Percentiles rank a stretch among this genome's conserved stretches.
These are phyloP conservation scores for Paralichthys olivaceus DNA, from an alignment of 2,113 vertebrate species.

Conservation along the genomic window DNA sequence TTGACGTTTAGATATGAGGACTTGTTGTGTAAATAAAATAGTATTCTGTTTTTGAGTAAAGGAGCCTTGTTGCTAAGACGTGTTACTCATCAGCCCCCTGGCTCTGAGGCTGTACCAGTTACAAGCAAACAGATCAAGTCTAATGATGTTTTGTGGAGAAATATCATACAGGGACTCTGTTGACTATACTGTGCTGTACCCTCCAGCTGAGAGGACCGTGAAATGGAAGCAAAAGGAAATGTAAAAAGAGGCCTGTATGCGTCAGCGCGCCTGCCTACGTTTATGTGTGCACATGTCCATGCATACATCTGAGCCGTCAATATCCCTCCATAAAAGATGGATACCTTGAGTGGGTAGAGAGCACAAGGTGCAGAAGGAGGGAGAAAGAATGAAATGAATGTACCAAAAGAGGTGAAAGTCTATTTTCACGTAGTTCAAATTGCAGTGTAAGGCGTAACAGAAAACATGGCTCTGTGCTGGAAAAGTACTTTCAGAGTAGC, in stretches of 20 bases:
- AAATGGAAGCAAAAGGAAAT: conserved; percentile 14
- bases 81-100: conserved; percentile 33
- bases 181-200: conserved; percentile 1
- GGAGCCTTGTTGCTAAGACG: conserved; percentile 18
- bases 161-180: not conserved
- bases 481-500: not conserved
- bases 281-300: not conserved
- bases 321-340: not conserved
- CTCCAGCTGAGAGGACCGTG: conserved; percentile 13
- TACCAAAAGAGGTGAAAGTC: not conserved
- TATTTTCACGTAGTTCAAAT: not conserved
- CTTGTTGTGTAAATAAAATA: conserved; percentile 23
- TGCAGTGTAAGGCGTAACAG: not conserved
- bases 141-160: conserved; percentile 18
- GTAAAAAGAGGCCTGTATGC: conserved; percentile 8
- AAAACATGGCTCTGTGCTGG: not conserved
- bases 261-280: not conserved
- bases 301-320: conserved; percentile 5
- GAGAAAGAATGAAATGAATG: not conserved
- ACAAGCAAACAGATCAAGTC: conserved; percentile 25
- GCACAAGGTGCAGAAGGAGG: not conserved
- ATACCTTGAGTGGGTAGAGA: conserved; percentile 13
- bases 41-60: conserved; percentile 15
- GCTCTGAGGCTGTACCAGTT: conserved; percentile 31
- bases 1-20: not conserved